phyloP scores from a whole-genome alignment of 2,888 invertebrate species.

The Acronicta alni region DNA sequence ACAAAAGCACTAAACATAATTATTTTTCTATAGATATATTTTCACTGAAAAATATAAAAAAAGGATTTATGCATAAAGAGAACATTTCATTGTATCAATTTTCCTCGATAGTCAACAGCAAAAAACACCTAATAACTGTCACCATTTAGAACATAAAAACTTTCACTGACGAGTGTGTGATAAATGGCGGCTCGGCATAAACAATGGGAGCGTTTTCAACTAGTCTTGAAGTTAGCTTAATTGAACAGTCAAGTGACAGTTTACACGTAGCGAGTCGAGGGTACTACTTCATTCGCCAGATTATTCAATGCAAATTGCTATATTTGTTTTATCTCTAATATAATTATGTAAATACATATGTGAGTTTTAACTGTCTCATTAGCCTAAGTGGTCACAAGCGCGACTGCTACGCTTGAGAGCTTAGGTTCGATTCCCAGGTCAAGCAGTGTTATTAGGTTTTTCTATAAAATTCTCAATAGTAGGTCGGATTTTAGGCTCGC shows the following conservation, averaged over 20 bases:
- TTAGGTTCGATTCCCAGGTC: too few relatives aligned
- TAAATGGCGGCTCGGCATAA: constrained; percentile 23
- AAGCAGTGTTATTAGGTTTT: too few relatives aligned
- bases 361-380: neutral
- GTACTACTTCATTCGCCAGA: constrained; percentile 14
- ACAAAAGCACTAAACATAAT: too few relatives aligned
- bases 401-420: too few relatives aligned
- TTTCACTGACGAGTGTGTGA: constrained; percentile 32
- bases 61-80: too few relatives aligned
- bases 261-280: constrained; percentile 19
- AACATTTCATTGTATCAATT: neutral
- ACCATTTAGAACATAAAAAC: constrained; percentile 30
- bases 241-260: constrained; percentile 53
- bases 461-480: too few relatives aligned
- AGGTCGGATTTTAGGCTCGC: too few relatives aligned
- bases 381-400: too few relatives aligned
- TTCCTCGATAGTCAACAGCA: constrained; percentile 1
- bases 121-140: constrained; percentile 29
- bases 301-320: constrained; percentile 23
- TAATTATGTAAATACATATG: too few relatives aligned
- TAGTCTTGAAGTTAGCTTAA: constrained; percentile 47
- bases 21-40: too few relatives aligned
- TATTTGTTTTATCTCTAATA: constrained; percentile 19
- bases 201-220: constrained; percentile 41
- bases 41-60: too few relatives aligned